Evolutionary conservation across 2,888 invertebrate species (phyloP), one percentile per base, ranked within the genome.

Genomic region (Morpho helenor): DNA sequence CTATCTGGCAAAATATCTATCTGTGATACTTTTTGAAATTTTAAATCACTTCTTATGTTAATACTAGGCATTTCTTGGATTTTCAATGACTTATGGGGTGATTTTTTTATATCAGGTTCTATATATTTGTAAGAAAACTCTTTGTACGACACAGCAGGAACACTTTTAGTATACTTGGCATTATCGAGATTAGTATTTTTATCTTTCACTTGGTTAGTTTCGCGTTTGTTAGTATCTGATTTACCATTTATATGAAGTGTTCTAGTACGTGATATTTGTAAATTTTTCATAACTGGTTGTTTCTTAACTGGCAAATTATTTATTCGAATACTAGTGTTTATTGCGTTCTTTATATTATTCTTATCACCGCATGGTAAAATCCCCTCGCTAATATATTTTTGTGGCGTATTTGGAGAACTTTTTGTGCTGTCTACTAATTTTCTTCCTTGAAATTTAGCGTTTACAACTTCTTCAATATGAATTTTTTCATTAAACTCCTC

Each of bases 1-100:
- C 56, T 66, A 49, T 84, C 78, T 39, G 92, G 88, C 68, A 82
- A 66, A 68, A 92, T 92, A 68, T 91, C 84, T 66, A 92, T 75
- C 41, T 87, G 80, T 58, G 91, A 78, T 59, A 91, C 89, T 73
- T 83, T 91, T 71, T 92, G 92, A 60, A 84, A 79, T 54, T 80
- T 88, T 31, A 92, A 72, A 69, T 88, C 84, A 64, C 88, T 82
- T 71, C 88, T 83, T 62, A 92, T 92, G 68, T 84, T 87, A 61
- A 92, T 85, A 56, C 84, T 79, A 51, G 92, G 92, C 86, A 92
- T 86, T 66, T 78, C 73, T 77, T 92, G 91, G 64, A 91, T 68
- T 66, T 81, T 72, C 60, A 91, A 73, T 52, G 66, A 59, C 68
- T 76, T 84, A 49, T 57, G 67, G 43, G 69, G 63, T 47, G 40